Base-by-base conservation (phyloP, 2,113 vertebrate genomes). In the Brachyistius frenatus region DNA sequence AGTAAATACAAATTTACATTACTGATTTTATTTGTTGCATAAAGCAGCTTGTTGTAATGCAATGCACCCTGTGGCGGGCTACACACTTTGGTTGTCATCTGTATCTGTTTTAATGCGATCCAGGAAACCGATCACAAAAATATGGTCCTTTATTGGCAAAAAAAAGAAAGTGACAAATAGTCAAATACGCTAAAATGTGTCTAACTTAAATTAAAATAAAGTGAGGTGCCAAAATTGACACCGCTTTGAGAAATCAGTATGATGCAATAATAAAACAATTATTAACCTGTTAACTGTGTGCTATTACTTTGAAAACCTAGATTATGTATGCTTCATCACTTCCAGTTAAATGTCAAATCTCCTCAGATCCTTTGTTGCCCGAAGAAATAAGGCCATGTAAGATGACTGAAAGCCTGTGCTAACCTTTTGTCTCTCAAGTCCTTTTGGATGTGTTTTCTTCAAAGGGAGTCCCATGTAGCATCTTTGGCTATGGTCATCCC, bases 401-500 rank as follows among this genome's bases (percentile, higher is more conserved):
- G 62, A 79, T 66, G 54, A 80, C 54, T 56, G 53, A 63, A 72
- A 63, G 71, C 61, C 61, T 35, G 57, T 4, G 62, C 71, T 73
- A 75, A 64, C 56, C 82, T 82, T 80, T 86, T 66, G 80, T 89
- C 72, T 81, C 71, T 73, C 1, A 50, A 52, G 76, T 78, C 62
- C 62, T 76, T 81, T 87, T 64, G 66, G 76, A 54, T 75, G 70
- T 74, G 75, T 52, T 73, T 66, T 75, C 83, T 88, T 90, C 82
- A 90, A 93, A 92, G 75, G 80, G 13, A 66, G 46, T 78, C 77
- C 81, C 57, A 37, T 75, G 62, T 53, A 65, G 50, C 70, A 75
- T 73, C 68, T 70, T 79, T 80, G 71, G 84, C 61, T 60, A 52
- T 73, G 67, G 58, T 66, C 62, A 46, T 5, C 50, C 71, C 58